Conservation (phyloP, 2,888 invertebrate genomes). For the Ennomos fuscantarius region DNA sequence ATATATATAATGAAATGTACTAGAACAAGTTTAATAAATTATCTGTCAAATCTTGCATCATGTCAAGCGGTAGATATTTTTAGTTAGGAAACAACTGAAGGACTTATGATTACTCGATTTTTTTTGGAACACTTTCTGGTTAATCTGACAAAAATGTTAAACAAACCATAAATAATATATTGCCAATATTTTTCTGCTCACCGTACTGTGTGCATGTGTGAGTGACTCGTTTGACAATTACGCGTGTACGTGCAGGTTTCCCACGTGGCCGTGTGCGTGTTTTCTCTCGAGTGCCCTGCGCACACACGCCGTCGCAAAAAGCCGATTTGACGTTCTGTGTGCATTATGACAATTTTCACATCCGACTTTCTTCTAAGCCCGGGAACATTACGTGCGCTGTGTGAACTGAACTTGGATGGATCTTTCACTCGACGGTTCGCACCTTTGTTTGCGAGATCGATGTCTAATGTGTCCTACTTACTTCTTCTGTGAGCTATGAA, state of each 20-base stretch:
- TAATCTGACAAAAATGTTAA: too few relatives aligned
- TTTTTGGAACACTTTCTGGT: too few relatives aligned
- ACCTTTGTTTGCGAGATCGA: conserved; percentile 71
- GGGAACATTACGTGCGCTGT: conserved; percentile 57
- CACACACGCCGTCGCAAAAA: conserved; percentile 63
- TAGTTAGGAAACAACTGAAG: too few relatives aligned
- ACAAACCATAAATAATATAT: neutral
- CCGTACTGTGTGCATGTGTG: conserved; percentile 50
- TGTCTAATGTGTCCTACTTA: conserved; percentile 58
- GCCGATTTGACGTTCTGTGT: conserved; percentile 66
- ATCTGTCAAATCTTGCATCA: too few relatives aligned
- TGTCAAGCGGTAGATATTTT: too few relatives aligned
- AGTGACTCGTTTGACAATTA: conserved; percentile 50
- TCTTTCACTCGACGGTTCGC: conserved; percentile 66
- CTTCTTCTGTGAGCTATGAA: conserved; percentile 27
- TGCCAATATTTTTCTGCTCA: conserved; percentile 39
- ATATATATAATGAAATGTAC: too few relatives aligned
- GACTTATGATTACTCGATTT: too few relatives aligned
- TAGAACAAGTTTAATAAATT: too few relatives aligned
- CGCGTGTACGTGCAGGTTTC: conserved; percentile 40
- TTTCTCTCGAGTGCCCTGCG: conserved; percentile 53
- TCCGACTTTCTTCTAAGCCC: conserved; percentile 80
- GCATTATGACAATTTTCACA: conserved; percentile 81
- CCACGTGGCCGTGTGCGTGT: conserved; percentile 46
- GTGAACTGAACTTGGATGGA: conserved; percentile 54